Evolutionary conservation across 2,113 vertebrate genomes (phyloP), one percentile per base, ranked within the genome.

Genomic region (Brachypodius melanocephalos): DNA sequence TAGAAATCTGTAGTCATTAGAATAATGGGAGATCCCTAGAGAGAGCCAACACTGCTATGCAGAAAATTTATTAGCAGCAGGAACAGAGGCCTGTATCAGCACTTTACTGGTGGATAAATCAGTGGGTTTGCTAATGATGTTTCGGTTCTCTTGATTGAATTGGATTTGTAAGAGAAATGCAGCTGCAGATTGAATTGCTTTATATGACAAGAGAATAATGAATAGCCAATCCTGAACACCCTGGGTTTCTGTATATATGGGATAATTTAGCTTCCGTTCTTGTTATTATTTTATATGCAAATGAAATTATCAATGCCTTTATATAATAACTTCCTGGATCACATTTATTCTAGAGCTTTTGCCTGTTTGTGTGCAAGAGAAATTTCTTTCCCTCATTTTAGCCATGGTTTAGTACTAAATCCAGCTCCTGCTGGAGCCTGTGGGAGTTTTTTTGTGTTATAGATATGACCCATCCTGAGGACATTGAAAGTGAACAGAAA

Each of bases 121-220:
- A 77, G 89, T 85, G 82, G 85, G 93, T 90, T 96, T 93, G 91
- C 91, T 97, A 96, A 94, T 84, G 89, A 92, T 91, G 89, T 97
- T 97, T 96, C 71, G 14, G 65, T 88, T 89, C 74, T 80, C 95
- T 73, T 94, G 93, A 93, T 80, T 95, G 95, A 97, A 96, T 89
- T 94, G 93, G 92, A 88, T 94, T 93, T 87, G 74, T 85, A 83
- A 94, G 72, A 95, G 93, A 97, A 95, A 95, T 76, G 82, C 96
- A 97, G 94, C 95, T 97, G 95, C 91, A 95, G 62, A 85, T 77
- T 94, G 91, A 97, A 94, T 88, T 94, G 94, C 85, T 91, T 94
- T 90, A 43, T 96, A 90, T 71, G 90, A 91, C 79, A 93, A 58
- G 90, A 91, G 75, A 96, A 93, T 90, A 96, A 95, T 83, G 78